Base-by-base conservation (phyloP, 2,797 vertebrate genomes). In the Betta splendens region DNA sequence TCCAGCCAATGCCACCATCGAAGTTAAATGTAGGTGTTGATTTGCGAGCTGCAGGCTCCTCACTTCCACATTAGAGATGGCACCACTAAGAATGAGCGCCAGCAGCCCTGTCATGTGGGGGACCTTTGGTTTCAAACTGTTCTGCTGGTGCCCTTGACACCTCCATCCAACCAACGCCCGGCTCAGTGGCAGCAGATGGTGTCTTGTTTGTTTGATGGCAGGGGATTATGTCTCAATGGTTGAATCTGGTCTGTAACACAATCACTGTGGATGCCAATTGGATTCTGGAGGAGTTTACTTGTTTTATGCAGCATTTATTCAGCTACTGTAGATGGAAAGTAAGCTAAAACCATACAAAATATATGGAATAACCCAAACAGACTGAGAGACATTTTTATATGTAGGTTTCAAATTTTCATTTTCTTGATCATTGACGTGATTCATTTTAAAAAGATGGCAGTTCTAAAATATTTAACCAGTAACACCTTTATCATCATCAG, bases 1-100 rank as follows among this genome's bases (percentile, higher is more conserved):
- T 17, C n/a, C 90, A 51, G 95, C 91, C 78, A 99, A 98, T 43
- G 93, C 93, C 86, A 94, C 94, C 82, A 97, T 98, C 63, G 95
- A 97, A 84, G 86, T 99, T 38, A 96, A 94, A 98, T 95, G 97
- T 98, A 95, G 62, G 84, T 85, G 66, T 59, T 71, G 66, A 76
- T 77, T 69, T 61, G 48, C 54, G 48, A 54, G 47, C 67, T 23
- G 3, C 39, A 5, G 7, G 32, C 15, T 35, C 67, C 73, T 64
- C 39, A 32, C 66, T 54, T 69, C 55, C 46, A 37, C 40, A 6
- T 70, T 48, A 50, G 51, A 58, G 25, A 50, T 29, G 74, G 58
- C 58, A 47, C 53, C 60, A 36, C 25, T 75, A 70, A 57, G 66
- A 77, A 64, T 63, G 72, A 85, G 79, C 55, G n/a, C 13, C 9